Percentiles rank a stretch among this genome's conserved stretches.
Evolutionary conservation across 2,113 vertebrate species (phyloP).

Genomic region (Lynx canadensis): DNA sequence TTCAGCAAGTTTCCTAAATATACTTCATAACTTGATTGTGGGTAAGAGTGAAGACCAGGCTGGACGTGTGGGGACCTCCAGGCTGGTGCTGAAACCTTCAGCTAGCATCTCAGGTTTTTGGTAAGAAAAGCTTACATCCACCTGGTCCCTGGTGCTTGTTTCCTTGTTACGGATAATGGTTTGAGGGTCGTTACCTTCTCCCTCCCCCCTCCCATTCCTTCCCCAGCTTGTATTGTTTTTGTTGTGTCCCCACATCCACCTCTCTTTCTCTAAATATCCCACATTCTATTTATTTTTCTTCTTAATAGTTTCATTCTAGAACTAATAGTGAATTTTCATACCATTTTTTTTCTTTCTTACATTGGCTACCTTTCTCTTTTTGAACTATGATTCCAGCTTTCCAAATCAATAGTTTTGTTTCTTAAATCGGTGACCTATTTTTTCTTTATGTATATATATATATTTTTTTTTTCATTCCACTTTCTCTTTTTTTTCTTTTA

Average conservation of each 20-base stretch:
- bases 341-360: neutral
- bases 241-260: neutral
- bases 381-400: neutral
- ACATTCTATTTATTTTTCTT: neutral
- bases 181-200: neutral
- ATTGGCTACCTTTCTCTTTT: neutral
- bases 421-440: neutral
- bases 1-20: neutral
- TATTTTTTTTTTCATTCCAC: neutral
- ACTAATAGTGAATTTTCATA: neutral
- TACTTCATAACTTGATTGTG: neutral
- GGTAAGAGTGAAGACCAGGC: neutral
- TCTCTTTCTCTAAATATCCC: neutral
- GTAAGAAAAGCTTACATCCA: conserved; percentile 56
- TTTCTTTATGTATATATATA: neutral
- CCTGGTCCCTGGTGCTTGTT: neutral
- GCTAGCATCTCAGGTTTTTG: neutral
- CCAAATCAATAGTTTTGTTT: neutral
- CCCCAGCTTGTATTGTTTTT: neutral
- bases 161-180: neutral
- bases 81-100: neutral
- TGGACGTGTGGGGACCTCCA: neutral
- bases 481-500: neutral
- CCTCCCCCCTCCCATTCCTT: neutral
- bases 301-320: conserved; percentile 24